These are phyloP conservation scores for Sclerodermus sp. DNA, from an alignment of 2,888 invertebrate genomes.

Conservation along the genomic window DNA sequence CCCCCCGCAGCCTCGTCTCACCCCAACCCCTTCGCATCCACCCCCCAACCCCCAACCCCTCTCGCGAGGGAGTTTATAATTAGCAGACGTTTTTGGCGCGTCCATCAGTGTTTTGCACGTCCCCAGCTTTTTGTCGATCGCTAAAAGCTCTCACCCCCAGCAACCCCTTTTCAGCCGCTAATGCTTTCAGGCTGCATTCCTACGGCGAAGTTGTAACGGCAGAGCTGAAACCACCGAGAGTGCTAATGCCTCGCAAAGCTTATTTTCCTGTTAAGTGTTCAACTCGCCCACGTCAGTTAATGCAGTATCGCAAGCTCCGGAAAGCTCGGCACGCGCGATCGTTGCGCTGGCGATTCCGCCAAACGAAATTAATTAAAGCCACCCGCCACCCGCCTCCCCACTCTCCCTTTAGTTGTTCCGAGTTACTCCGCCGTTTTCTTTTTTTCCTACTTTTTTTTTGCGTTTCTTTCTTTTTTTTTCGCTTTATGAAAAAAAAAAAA, in stretches of 20 bases:
- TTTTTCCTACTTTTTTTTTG: too few relatives aligned
- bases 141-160: neutral
- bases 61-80: neutral
- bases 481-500: too few relatives aligned
- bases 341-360: too few relatives aligned
- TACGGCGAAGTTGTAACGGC: neutral
- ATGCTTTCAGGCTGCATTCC: neutral
- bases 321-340: too few relatives aligned
- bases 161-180: neutral
- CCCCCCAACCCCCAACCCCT: neutral
- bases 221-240: neutral
- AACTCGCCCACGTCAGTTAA: too few relatives aligned
- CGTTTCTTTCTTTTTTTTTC: too few relatives aligned
- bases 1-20: too few relatives aligned
- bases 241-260: too few relatives aligned
- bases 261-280: too few relatives aligned
- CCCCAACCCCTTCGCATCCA: neutral
- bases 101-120: neutral
- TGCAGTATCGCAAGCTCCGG: too few relatives aligned
- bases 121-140: neutral
- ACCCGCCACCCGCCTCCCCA: neutral
- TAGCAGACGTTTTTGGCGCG: neutral
- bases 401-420: neutral
- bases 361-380: too few relatives aligned
- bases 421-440: too few relatives aligned